These are phyloP conservation scores for Todus mexicanus DNA, from an alignment of 2,797 vertebrate genomes.

Conservation along the genomic window DNA sequence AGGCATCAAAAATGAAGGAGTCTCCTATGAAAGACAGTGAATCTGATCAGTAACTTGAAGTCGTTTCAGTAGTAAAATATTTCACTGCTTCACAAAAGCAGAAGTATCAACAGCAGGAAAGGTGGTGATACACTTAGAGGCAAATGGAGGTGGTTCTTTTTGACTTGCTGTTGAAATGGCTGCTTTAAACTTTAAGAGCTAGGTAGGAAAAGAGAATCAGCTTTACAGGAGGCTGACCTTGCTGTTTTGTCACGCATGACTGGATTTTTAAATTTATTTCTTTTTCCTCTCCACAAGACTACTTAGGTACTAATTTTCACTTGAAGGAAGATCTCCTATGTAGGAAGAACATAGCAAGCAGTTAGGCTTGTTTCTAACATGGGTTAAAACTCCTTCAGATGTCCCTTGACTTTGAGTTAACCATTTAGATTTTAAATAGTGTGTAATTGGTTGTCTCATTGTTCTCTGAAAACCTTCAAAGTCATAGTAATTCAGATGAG, in stretches of 20 bases:
- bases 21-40: not conserved
- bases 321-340: not conserved
- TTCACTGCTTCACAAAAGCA: accelerated
- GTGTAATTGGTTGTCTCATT: not conserved
- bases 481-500: not conserved
- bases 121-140: not conserved
- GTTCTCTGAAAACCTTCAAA: not conserved
- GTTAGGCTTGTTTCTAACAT: not conserved
- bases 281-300: not conserved
- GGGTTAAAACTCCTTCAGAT: not conserved
- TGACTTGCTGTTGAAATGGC: not conserved
- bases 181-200: not conserved
- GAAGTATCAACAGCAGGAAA: not conserved
- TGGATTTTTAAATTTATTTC: not conserved
- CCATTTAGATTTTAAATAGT: not conserved
- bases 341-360: not conserved
- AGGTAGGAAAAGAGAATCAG: not conserved
- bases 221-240: not conserved
- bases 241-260: not conserved
- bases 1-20: not conserved
- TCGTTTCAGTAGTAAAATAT: not conserved
- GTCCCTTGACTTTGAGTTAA: not conserved
- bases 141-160: not conserved
- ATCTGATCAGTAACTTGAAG: not conserved
- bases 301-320: not conserved